These are phyloP conservation scores for Encarsia formosa DNA, from an alignment of 2,888 invertebrate genomes.

Conservation along the genomic window DNA sequence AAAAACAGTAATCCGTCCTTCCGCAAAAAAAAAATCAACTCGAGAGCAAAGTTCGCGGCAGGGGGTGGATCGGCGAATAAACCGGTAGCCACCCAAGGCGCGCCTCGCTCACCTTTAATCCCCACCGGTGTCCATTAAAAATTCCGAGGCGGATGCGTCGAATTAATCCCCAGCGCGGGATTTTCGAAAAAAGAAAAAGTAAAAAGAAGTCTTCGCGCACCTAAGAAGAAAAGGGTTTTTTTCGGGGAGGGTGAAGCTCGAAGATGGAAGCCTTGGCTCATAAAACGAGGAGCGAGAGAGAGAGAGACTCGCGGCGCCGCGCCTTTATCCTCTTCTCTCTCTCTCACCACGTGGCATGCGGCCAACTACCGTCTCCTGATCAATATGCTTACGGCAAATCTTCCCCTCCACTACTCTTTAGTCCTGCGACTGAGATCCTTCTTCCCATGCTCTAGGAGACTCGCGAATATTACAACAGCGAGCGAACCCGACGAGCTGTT, in stretches of 20 bases:
- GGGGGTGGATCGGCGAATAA: constrained; percentile 33
- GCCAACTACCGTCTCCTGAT: constrained; percentile 52
- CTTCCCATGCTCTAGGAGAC: background rate
- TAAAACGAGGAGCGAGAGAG: constrained; percentile 48
- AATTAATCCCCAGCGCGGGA: background rate
- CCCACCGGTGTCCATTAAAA: background rate
- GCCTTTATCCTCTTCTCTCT: constrained; percentile 20
- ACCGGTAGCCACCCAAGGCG: constrained; percentile 49
- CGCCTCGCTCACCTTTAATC: background rate
- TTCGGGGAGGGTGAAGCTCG: constrained; percentile 31
- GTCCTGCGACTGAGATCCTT: background rate
- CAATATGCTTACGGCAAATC: constrained; percentile 50
- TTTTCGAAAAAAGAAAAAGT: background rate
- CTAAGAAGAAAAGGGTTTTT: too few species aligned
- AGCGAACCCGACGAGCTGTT: too few species aligned
- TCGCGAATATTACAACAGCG: constrained; percentile 14
- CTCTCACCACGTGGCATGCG: constrained; percentile 49
- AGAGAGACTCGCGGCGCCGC: constrained; percentile 39
- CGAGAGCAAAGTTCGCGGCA: constrained; percentile 20
- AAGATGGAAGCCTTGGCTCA: constrained; percentile 50
- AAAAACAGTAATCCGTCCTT: too few species aligned
- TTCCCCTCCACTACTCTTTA: constrained; percentile 31
- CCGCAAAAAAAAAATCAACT: background rate
- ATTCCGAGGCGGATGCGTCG: background rate
- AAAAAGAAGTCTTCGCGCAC: too few species aligned